These are phyloP conservation scores for Scarus forsteni DNA, from an alignment of 2,797 vertebrate species.

Conservation along the genomic window DNA sequence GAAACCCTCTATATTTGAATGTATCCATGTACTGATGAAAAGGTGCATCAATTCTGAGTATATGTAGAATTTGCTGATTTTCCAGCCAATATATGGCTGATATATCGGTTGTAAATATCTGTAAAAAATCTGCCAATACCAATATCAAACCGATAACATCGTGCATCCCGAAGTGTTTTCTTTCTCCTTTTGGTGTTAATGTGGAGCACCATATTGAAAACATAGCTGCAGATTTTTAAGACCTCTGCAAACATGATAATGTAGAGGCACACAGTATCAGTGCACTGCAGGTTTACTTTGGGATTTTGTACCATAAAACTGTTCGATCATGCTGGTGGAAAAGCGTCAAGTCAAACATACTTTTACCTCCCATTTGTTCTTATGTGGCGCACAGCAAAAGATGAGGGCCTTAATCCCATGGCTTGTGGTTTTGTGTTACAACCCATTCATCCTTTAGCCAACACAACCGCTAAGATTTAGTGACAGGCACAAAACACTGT, in stretches of 20 bases:
- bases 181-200: neutral
- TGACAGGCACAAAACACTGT: constrained; percentile 81
- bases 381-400: constrained; percentile 73
- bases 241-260: constrained; percentile 17
- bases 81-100: no score
- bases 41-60: no score
- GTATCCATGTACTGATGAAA: no score
- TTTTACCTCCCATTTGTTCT: constrained; percentile 80
- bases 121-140: no score
- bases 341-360: constrained; percentile 67
- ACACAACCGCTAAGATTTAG: constrained; percentile 83
- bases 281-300: constrained; percentile 42
- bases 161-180: no score
- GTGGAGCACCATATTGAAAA: neutral
- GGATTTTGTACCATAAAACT: constrained; percentile 50
- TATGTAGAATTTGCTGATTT: no score
- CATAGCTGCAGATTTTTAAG: constrained; percentile 12
- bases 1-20: no score
- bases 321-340: constrained; percentile 53
- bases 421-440: constrained; percentile 76
- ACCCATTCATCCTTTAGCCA: constrained; percentile 64
- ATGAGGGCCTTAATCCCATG: constrained; percentile 76
- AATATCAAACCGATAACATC: no score
- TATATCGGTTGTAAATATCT: no score
- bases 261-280: constrained; percentile 12